Evolutionary conservation across 2,797 vertebrate genomes (phyloP).

Genomic region (Coilia nasus): DNA sequence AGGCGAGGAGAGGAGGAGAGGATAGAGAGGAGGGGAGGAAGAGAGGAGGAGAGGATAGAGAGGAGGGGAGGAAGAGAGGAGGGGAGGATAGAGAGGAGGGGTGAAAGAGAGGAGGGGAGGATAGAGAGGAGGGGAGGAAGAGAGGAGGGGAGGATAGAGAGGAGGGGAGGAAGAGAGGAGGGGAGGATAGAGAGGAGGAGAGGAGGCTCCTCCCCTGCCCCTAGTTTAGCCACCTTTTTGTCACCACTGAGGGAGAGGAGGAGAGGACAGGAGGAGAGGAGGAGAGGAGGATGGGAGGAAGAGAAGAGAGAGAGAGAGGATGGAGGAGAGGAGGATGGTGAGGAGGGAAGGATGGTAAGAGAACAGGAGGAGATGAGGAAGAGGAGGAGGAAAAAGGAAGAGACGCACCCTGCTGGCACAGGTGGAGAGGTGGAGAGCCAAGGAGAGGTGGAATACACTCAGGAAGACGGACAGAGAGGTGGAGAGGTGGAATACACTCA

Average conservation of each 20-base stretch:
- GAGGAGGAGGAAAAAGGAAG: background rate
- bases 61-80: conserved; percentile 43
- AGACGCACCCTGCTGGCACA: too few species aligned
- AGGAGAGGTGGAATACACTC: too few species aligned
- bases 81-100: conserved; percentile 58
- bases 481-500: too few species aligned
- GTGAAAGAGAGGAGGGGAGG: background rate
- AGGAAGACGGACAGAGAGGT: too few species aligned
- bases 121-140: conserved; percentile 50
- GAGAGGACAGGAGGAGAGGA: conserved; percentile 24
- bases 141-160: too few species aligned
- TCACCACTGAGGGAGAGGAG: conserved; percentile 37
- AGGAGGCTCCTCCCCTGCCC: conserved; percentile 42
- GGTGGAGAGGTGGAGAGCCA: too few species aligned
- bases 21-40: too few species aligned
- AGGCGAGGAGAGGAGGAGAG: conserved; percentile 49
- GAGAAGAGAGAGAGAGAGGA: conserved; percentile 26
- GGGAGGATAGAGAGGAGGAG: background rate
- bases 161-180: too few species aligned
- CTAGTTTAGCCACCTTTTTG: conserved; percentile 45
- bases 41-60: conserved; percentile 45
- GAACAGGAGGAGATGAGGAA: conserved; percentile 32
- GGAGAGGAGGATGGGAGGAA: conserved; percentile 35
- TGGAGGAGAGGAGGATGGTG: conserved; percentile 40
- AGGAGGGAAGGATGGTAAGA: conserved; percentile 51